Evolutionary conservation across 2,113 vertebrate genomes (phyloP).

Genomic region (Holacanthus passer): DNA sequence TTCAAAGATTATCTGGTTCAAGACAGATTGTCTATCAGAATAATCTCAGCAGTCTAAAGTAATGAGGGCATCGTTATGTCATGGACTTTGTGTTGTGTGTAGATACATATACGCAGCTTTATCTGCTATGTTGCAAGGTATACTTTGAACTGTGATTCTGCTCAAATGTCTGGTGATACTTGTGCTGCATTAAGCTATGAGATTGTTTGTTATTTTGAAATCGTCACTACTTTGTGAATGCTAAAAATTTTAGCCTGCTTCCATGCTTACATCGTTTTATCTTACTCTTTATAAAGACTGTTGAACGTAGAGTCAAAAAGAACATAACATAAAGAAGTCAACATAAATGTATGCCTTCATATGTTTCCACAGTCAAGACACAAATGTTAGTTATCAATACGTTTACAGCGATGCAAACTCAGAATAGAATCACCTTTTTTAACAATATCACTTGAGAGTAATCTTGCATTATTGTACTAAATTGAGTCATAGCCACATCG

Average conservation of each 20-base stretch:
- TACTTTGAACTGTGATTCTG: slow-evolving; percentile 64
- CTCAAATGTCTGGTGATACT: slow-evolving; percentile 3
- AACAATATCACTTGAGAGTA: background rate
- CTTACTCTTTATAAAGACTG: too few relatives aligned
- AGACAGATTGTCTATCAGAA: background rate
- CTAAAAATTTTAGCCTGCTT: background rate
- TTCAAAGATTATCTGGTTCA: background rate
- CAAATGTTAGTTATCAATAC: background rate
- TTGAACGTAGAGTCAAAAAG: too few relatives aligned
- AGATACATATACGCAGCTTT: slow-evolving; percentile 42
- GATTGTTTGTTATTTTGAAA: background rate
- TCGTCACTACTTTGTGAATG: background rate
- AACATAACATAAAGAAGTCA: background rate
- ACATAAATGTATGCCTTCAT: background rate
- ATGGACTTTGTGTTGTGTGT: slow-evolving; percentile 67
- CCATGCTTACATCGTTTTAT: background rate
- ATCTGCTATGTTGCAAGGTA: slow-evolving; percentile 65
- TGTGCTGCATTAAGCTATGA: slow-evolving; percentile 1
- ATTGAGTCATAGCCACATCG: background rate
- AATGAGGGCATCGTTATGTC: background rate
- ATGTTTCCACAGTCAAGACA: background rate
- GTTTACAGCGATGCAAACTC: background rate
- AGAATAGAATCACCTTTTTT: background rate
- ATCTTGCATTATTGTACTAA: background rate
- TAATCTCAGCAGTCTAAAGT: background rate